phyloP scores from a whole-genome alignment of 2,113 vertebrate genomes.

The Circaetus cinerascens region DNA sequence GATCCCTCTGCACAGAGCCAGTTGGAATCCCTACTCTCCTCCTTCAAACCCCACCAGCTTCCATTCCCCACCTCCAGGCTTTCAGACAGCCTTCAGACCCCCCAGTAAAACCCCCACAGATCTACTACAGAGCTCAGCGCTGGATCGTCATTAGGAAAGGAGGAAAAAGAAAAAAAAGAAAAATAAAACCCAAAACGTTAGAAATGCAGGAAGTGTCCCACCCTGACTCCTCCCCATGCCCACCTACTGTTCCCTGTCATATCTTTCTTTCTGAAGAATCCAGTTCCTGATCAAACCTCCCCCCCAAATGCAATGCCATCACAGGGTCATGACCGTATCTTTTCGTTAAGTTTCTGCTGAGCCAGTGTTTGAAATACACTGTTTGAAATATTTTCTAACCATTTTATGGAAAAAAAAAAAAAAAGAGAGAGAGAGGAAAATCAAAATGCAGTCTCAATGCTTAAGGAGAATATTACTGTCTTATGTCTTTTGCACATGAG shows the following conservation, averaged over 20 bases:
- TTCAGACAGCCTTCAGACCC: slow-evolving; percentile 98
- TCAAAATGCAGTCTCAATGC: slow-evolving; percentile 69
- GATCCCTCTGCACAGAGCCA: slow-evolving; percentile 96
- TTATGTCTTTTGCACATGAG: slow-evolving; percentile 70
- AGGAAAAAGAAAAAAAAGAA: slow-evolving; percentile 73
- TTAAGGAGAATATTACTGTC: slow-evolving; percentile 72
- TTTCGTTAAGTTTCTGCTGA: slow-evolving; percentile 70
- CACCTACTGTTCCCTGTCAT: slow-evolving; percentile 73
- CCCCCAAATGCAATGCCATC: slow-evolving; percentile 77
- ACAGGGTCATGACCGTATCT: slow-evolving; percentile 70
- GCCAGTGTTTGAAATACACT: slow-evolving; percentile 72
- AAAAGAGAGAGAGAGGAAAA: slow-evolving; percentile 55
- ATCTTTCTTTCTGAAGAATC: slow-evolving; percentile 84
- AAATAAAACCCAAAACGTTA: slow-evolving; percentile 78
- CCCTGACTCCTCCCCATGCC: slow-evolving; percentile 70
- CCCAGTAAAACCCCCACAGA: slow-evolving; percentile 96
- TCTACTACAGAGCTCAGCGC: slow-evolving; percentile 97
- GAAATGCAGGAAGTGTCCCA: slow-evolving; percentile 83
- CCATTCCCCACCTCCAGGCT: slow-evolving; percentile 97
- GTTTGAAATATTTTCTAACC: slow-evolving; percentile 70
- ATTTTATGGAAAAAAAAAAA: slow-evolving; percentile 41
- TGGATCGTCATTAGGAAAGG: slow-evolving; percentile 95
- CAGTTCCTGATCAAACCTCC: slow-evolving; percentile 74
- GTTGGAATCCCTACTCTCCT: slow-evolving; percentile 92
- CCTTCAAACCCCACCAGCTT: slow-evolving; percentile 89